phyloP scores from a whole-genome alignment of 2,113 vertebrate genomes.

The Carettochelys insculpta region DNA sequence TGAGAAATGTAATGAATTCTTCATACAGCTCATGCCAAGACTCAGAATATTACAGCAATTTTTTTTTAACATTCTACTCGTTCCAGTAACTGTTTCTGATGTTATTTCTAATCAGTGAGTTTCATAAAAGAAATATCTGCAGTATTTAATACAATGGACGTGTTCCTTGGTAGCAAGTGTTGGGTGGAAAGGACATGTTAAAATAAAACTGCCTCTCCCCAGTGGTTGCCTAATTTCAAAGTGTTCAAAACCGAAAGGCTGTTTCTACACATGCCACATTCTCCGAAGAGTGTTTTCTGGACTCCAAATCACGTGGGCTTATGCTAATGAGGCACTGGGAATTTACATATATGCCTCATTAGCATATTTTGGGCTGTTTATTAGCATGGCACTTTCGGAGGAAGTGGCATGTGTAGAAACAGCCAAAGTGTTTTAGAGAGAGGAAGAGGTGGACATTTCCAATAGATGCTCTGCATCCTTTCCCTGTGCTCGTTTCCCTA shows the following conservation, averaged over 20 bases:
- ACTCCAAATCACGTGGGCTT: too few relatives aligned
- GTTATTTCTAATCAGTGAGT: not conserved
- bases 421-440: too few relatives aligned
- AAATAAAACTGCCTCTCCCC: not conserved
- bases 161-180: not conserved
- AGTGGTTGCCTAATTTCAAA: not conserved
- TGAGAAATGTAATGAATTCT: not conserved
- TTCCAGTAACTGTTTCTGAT: not conserved
- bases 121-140: not conserved
- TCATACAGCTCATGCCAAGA: not conserved
- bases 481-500: not conserved
- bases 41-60: not conserved
- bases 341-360: too few relatives aligned
- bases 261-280: too few relatives aligned
- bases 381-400: too few relatives aligned
- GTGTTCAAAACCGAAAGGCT: not conserved
- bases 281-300: too few relatives aligned
- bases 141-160: not conserved
- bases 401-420: too few relatives aligned
- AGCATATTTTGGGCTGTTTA: too few relatives aligned
- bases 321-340: too few relatives aligned
- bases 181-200: not conserved
- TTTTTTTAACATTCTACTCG: not conserved
- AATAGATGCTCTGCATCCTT: not conserved
- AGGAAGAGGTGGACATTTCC: fast-evolving